phyloP scores from a whole-genome alignment of 2,888 invertebrate genomes.

The Aleiodes alternator region DNA sequence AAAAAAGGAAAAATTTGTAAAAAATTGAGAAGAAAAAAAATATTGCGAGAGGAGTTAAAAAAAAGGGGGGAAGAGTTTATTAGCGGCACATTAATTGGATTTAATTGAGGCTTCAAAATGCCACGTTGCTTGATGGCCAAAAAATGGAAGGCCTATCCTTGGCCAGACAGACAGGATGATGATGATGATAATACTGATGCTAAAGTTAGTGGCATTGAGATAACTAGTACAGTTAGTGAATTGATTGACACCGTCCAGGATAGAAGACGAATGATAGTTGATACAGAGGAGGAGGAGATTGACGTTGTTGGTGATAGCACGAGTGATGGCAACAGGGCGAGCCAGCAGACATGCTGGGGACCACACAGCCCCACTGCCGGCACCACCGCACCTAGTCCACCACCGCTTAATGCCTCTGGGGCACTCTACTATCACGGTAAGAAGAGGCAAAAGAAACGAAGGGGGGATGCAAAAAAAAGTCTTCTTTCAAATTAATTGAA shows the following conservation, averaged over 20 bases:
- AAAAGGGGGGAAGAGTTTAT: background rate
- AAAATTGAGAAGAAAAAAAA: background rate
- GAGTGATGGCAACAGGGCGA: conserved; percentile 55
- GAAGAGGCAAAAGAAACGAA: conserved; percentile 3
- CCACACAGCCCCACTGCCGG: conserved; percentile 86
- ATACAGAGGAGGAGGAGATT: conserved; percentile 83
- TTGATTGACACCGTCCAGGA: conserved; percentile 54
- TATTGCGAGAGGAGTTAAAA: background rate
- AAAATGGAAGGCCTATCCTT: conserved; percentile 93
- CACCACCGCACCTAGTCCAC: conserved; percentile 79
- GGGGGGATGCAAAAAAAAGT: background rate
- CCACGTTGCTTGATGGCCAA: conserved; percentile 97
- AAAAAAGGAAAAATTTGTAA: background rate
- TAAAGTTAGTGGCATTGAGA: conserved; percentile 39
- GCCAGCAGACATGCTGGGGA: conserved; percentile 81
- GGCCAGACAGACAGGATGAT: conserved; percentile 81
- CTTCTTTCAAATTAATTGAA: too few species aligned
- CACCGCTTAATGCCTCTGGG: conserved; percentile 73
- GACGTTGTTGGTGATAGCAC: conserved; percentile 86
- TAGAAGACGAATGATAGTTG: conserved; percentile 54
- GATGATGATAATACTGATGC: conserved; percentile 65
- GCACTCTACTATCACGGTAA: conserved; percentile 73
- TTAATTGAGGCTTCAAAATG: conserved; percentile 79
- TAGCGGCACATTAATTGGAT: background rate
- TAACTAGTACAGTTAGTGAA: conserved; percentile 44